Base-by-base conservation (phyloP, 2,113 vertebrate species). In the Tupaia tana region DNA sequence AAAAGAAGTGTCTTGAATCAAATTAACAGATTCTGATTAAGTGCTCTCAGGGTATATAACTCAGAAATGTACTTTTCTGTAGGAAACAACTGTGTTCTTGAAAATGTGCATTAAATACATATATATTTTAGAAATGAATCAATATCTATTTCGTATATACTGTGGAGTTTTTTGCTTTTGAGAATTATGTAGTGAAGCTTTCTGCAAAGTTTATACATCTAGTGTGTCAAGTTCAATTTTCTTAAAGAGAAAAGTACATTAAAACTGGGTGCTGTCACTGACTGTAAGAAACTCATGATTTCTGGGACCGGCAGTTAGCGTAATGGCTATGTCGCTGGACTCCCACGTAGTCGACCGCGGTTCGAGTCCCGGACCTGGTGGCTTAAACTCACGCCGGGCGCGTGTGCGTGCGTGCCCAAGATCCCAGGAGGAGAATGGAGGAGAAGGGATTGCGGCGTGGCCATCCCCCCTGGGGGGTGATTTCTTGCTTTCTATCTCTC, bases 151-250 rank as follows among this genome's bases (percentile, higher is more conserved):
- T 86, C 69, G 61, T 27, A 67, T 29, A 71, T 66, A 67, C 22
- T 6, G 16, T 66, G 7, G 3, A 52, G 2, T 66, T 86, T 86
- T 86, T 56, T 67, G 19, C 54, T 95, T 95, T 82, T 9, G 63
- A 54, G 25, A 92, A 86, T 29, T 52, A 14, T 7, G 67, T 43
- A 15, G 82, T 77, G 29, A 92, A 83, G 29, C 5, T 75, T 89
- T 78, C 64, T 66, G 29, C 7, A 63, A 16, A 66, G 15, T 16
- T 89, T 89, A 64, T 63, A 86, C 83, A 56, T 86, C 79, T 89
- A n/a, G 16, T 59, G 59, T 12, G 61, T 56, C 81, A 75, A 52
- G 4, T 87, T 97, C 66, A 70, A n/a, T 64, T 83, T 90, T 95
- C 22, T 43, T 87, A 64, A 87, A 83, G 69, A 66, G 81, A n/a